Evolutionary conservation across 2,113 vertebrate species (phyloP).

Genomic region (Notothenia coriiceps): DNA sequence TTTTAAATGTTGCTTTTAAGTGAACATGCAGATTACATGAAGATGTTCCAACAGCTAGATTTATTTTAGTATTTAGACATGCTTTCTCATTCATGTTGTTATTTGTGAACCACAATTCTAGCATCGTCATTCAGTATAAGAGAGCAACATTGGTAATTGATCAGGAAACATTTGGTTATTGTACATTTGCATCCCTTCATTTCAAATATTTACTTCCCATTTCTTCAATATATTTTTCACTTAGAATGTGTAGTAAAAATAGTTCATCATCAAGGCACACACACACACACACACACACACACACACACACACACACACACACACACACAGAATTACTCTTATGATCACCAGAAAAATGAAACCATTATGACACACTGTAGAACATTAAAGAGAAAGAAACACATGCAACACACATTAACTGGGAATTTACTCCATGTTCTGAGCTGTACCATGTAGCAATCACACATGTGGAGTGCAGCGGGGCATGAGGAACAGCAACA

Average conservation of each 20-base stretch:
- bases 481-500: constrained; percentile 71
- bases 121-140: background rate
- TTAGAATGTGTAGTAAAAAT: background rate
- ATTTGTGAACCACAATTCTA: background rate
- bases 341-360: constrained; percentile 63
- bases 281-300: no score
- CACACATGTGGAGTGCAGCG: constrained; percentile 60
- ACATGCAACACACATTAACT: constrained; percentile 56
- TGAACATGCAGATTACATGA: background rate
- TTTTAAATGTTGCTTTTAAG: background rate
- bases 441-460: constrained; percentile 59
- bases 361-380: constrained; percentile 55
- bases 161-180: background rate
- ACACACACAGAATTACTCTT: constrained; percentile 40
- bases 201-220: background rate
- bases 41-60: background rate
- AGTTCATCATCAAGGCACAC: no score
- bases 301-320: no score
- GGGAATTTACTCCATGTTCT: constrained; percentile 58
- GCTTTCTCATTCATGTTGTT: background rate
- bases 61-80: background rate
- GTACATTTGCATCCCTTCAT: background rate
- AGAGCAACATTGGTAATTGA: background rate
- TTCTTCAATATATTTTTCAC: background rate
- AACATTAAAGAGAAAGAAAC: constrained; percentile 58